phyloP scores from a whole-genome alignment of 2,797 vertebrate species.

The Alca torda region DNA sequence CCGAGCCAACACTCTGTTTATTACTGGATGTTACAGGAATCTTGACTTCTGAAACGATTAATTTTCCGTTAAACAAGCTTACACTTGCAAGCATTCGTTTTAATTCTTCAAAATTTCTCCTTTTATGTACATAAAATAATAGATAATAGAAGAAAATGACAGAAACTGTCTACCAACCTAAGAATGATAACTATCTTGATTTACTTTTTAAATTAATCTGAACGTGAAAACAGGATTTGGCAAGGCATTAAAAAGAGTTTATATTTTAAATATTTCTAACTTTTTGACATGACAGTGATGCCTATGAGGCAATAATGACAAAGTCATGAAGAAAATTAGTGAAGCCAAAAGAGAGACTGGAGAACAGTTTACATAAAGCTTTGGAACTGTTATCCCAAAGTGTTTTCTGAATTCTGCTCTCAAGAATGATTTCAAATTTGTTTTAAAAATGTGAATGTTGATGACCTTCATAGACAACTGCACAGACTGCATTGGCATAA shows the following conservation, averaged over 20 bases:
- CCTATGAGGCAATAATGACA: background rate
- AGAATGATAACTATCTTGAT: background rate
- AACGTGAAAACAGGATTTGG: conserved; percentile 9
- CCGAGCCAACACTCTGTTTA: background rate
- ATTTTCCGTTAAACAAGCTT: background rate
- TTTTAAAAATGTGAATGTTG: background rate
- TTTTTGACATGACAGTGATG: background rate
- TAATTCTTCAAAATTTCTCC: background rate
- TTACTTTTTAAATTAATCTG: conserved; percentile 4
- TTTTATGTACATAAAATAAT: conserved; percentile 7
- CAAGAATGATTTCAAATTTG: background rate
- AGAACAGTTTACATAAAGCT: background rate
- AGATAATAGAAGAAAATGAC: conserved; percentile 29
- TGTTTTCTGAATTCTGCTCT: background rate
- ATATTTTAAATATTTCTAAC: background rate
- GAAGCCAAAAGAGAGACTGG: background rate
- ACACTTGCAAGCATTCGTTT: background rate
- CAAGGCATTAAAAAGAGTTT: background rate
- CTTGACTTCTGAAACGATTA: conserved; percentile 4
- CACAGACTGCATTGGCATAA: background rate
- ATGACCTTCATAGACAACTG: background rate
- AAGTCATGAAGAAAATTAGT: background rate
- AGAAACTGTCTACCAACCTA: conserved; percentile 7
- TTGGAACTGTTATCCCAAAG: background rate
- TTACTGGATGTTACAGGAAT: background rate